Percentiles rank a stretch among this genome's conserved stretches.
Evolutionary conservation across 2,888 invertebrate genomes (phyloP).

Genomic region (Poecilus cupreus): DNA sequence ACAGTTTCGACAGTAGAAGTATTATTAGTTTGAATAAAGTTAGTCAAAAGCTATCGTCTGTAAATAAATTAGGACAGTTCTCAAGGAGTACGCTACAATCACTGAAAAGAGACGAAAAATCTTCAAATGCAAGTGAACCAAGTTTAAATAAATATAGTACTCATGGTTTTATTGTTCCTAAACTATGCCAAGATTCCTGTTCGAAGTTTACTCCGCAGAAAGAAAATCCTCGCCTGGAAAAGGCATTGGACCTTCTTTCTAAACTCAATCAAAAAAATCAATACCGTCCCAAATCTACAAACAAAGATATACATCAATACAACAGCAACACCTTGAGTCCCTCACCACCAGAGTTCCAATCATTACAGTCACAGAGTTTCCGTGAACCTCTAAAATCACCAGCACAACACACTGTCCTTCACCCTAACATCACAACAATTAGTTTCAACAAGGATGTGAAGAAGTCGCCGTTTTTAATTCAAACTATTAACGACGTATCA

Average conservation of each 20-base stretch:
- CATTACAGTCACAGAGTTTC: conserved; percentile 66
- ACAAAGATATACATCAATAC: conserved; percentile 56
- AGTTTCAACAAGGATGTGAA: conserved; percentile 68
- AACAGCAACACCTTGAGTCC: conserved; percentile 58
- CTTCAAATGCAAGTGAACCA: conserved; percentile 13
- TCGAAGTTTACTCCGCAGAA: conserved; percentile 38
- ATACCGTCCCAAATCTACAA: conserved; percentile 61
- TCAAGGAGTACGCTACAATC: conserved; percentile 59
- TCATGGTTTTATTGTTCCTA: conserved; percentile 55
- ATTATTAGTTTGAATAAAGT: conserved; percentile 57
- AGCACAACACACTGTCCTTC: conserved; percentile 67
- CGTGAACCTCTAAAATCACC: conserved; percentile 66
- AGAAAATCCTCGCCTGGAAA: conserved; percentile 58
- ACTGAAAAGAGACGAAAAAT: conserved; percentile 49
- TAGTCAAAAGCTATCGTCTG: conserved; percentile 45
- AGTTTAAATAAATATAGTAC: conserved; percentile 58
- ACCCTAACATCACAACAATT: conserved; percentile 70
- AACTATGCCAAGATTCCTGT: conserved; percentile 49
- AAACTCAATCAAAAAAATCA: conserved; percentile 60
- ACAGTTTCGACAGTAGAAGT: conserved; percentile 58
- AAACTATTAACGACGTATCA: conserved; percentile 64
- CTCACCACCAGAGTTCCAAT: conserved; percentile 70
- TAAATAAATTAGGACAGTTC: conserved; percentile 54
- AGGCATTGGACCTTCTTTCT: conserved; percentile 61
- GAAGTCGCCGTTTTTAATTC: conserved; percentile 68